phyloP scores from a whole-genome alignment of 2,888 invertebrate species.

The Gastracanthus pulcherrimus region DNA sequence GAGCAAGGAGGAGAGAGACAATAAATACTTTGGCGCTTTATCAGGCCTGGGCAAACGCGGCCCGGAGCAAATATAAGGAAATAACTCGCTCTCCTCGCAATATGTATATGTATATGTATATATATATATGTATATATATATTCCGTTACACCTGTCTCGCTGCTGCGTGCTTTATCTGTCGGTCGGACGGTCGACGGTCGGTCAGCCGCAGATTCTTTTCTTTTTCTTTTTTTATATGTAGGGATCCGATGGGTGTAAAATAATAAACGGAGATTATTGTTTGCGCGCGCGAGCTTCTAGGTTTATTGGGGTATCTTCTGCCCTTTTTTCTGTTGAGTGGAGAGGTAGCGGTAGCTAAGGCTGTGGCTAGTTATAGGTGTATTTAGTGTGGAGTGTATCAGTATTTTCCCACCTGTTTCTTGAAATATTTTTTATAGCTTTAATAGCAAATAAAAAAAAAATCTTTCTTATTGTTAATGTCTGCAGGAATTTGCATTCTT shows the following conservation, averaged over 20 bases:
- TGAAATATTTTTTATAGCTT: too few relatives aligned
- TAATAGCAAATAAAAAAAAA: too few relatives aligned
- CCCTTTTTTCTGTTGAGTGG: not conserved
- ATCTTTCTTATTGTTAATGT: too few relatives aligned
- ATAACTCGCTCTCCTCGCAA: slow-evolving; percentile 16
- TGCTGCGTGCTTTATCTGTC: not conserved
- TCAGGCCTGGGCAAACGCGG: slow-evolving; percentile 39
- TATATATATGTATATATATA: not conserved
- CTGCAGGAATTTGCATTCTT: too few relatives aligned
- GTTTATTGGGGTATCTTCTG: slow-evolving; percentile 34
- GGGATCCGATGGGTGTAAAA: slow-evolving; percentile 32
- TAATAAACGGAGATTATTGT: slow-evolving; percentile 50
- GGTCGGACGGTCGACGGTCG: too few relatives aligned
- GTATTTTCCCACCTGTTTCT: too few relatives aligned
- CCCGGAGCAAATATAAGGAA: slow-evolving; percentile 32
- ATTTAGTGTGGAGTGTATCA: too few relatives aligned
- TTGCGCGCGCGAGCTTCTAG: slow-evolving; percentile 24
- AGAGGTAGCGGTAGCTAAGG: too few relatives aligned
- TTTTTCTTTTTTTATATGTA: not conserved
- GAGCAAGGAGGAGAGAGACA: slow-evolving; percentile 39
- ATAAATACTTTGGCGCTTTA: slow-evolving; percentile 54
- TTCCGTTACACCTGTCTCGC: slow-evolving; percentile 49
- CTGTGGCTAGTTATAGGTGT: too few relatives aligned
- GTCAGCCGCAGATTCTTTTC: slow-evolving; percentile 50
- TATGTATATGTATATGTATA: not conserved